These are phyloP conservation scores for Parambassis ranga DNA, from an alignment of 2,797 vertebrate genomes.

Conservation along the genomic window DNA sequence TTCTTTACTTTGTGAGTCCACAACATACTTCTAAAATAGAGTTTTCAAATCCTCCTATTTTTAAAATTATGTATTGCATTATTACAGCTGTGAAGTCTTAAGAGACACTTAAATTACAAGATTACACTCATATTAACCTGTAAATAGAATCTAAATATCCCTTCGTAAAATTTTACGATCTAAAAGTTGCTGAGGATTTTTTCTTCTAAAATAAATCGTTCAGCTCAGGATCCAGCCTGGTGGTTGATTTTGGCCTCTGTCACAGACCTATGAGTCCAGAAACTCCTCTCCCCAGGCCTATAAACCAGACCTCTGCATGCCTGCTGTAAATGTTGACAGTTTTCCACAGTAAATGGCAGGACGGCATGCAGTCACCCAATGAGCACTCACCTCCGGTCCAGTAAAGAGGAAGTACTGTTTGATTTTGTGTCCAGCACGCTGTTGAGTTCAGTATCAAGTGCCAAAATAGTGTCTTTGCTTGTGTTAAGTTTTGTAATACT, in stretches of 20 bases:
- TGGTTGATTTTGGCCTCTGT: conserved; percentile 20
- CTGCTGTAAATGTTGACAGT: conserved; percentile 53
- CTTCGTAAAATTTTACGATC: neutral
- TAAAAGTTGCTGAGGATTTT: neutral
- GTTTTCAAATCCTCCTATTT: neutral
- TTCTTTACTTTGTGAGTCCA: no score
- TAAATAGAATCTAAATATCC: neutral
- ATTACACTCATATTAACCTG: neutral
- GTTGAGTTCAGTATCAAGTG: neutral
- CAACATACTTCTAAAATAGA: no score
- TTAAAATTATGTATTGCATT: neutral
- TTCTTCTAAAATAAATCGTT: neutral
- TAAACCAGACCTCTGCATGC: conserved; percentile 28
- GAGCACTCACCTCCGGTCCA: conserved; percentile 3
- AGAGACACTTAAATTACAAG: neutral
- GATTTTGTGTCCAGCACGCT: conserved; percentile 17
- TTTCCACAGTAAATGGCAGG: conserved; percentile 51
- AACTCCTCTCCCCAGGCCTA: neutral
- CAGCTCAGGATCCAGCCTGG: neutral
- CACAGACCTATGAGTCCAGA: neutral
- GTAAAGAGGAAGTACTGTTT: conserved; percentile 57
- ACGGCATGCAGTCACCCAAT: conserved; percentile 19
- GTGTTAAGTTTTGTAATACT: conserved; percentile 17
- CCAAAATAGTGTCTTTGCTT: conserved; percentile 28
- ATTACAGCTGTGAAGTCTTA: neutral